Conservation (phyloP, 2,888 invertebrate species). For the Archips xylosteana region DNA sequence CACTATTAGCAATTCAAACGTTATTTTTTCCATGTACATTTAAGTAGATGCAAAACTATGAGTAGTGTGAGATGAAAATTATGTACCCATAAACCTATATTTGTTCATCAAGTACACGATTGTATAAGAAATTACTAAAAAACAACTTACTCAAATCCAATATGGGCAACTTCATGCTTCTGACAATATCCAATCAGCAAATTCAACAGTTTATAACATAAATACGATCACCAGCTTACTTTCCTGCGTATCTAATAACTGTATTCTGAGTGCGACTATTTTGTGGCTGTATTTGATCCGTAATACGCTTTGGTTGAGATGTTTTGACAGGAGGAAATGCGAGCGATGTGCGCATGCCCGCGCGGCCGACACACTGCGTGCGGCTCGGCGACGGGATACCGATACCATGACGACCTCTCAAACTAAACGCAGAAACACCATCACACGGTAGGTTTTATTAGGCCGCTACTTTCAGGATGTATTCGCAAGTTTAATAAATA, state of each 20-base stretch:
- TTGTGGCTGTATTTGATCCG: background rate
- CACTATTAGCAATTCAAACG: background rate
- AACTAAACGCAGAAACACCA: background rate
- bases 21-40: background rate
- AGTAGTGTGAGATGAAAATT: background rate
- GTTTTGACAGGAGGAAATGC: slow-evolving; percentile 21
- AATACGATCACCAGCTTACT: background rate
- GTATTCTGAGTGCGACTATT: background rate
- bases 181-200: background rate
- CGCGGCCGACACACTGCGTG: background rate
- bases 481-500: background rate
- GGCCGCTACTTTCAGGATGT: background rate
- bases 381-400: background rate
- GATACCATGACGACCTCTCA: background rate
- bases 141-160: slow-evolving; percentile 36
- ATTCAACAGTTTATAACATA: background rate
- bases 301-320: slow-evolving; percentile 1
- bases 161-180: slow-evolving; percentile 29
- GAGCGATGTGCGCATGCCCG: slow-evolving; percentile 34
- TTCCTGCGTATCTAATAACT: background rate
- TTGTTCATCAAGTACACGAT: background rate
- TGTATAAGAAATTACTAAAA: background rate
- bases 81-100: background rate
- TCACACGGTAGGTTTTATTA: background rate
- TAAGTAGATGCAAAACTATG: background rate